These are phyloP conservation scores for Tiliacea citrago DNA, from an alignment of 2,888 invertebrate genomes.

Conservation along the genomic window DNA sequence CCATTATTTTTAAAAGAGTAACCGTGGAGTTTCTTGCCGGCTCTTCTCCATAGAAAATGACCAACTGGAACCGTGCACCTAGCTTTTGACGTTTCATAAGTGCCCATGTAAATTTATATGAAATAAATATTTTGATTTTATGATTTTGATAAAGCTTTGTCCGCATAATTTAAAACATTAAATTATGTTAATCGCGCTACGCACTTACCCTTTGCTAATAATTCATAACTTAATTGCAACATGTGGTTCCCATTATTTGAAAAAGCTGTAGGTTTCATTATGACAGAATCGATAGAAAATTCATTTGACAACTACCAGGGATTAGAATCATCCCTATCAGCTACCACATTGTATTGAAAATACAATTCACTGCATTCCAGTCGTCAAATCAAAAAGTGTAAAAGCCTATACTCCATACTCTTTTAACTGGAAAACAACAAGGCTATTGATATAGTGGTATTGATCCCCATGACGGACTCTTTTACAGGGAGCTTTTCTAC, in stretches of 20 bases:
- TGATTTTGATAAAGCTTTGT: too few relatives aligned
- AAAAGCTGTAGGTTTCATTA: not conserved
- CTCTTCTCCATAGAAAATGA: too few relatives aligned
- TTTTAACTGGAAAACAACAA: not conserved
- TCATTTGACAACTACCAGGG: not conserved
- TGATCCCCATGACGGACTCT: not conserved
- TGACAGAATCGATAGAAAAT: not conserved
- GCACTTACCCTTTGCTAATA: not conserved
- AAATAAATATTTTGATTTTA: too few relatives aligned
- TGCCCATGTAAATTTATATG: too few relatives aligned
- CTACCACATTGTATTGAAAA: not conserved
- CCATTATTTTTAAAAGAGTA: too few relatives aligned
- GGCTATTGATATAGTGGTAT: not conserved
- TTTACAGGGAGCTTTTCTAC: not conserved
- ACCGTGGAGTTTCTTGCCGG: too few relatives aligned
- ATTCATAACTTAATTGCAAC: not conserved
- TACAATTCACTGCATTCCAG: too few relatives aligned
- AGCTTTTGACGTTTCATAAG: too few relatives aligned
- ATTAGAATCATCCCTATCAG: not conserved
- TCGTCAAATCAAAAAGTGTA: not conserved
- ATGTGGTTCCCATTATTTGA: not conserved
- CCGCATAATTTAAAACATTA: not conserved
- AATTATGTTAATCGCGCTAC: not conserved
- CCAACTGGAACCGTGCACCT: too few relatives aligned
- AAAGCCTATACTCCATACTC: not conserved